Conservation (phyloP, 1,140 invertebrate genomes). For the Drosophila kikkawai region DNA sequence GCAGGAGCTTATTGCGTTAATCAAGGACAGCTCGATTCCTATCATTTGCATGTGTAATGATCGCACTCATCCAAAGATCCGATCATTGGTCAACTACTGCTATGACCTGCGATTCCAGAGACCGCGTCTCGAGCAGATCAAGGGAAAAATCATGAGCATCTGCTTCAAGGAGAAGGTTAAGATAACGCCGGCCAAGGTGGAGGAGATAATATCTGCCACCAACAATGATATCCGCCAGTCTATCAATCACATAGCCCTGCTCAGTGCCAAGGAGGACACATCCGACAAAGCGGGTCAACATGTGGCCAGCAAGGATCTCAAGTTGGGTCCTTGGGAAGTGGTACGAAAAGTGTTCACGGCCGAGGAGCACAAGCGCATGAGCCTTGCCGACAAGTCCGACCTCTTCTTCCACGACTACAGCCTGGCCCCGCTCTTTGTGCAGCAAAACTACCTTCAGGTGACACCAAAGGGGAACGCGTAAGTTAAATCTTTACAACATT, state of each 20-base stretch:
- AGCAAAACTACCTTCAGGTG: slow-evolving; percentile 97
- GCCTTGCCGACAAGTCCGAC: slow-evolving; percentile 93
- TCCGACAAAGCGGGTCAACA: not conserved
- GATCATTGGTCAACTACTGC: slow-evolving; percentile 96
- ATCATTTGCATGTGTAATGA: slow-evolving; percentile 99
- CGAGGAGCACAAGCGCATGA: slow-evolving; percentile 93
- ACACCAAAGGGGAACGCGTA: slow-evolving; percentile 89
- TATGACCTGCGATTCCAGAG: slow-evolving; percentile 95
- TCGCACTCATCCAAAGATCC: slow-evolving; percentile 96
- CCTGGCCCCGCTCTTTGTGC: slow-evolving; percentile 97
- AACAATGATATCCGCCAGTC: slow-evolving; percentile 98
- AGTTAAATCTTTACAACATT: slow-evolving; percentile 9
- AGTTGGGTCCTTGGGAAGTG: slow-evolving; percentile 97
- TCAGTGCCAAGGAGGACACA: slow-evolving; percentile 86
- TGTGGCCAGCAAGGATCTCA: slow-evolving; percentile 92
- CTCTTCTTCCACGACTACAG: slow-evolving; percentile 99
- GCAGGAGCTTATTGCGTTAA: slow-evolving; percentile 96
- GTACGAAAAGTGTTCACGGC: slow-evolving; percentile 94
- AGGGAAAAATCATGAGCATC: slow-evolving; percentile 95
- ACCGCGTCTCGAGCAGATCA: slow-evolving; percentile 95
- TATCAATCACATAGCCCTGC: slow-evolving; percentile 94
- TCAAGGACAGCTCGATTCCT: slow-evolving; percentile 96
- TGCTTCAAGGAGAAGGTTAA: slow-evolving; percentile 97
- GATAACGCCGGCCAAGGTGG: slow-evolving; percentile 90
- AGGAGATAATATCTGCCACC: slow-evolving; percentile 94